A percentile compares a stretch with the other conserved stretches of the same genome.
phyloP scores from a whole-genome alignment of 2,888 invertebrate species.

The Cyaniris semiargus region DNA sequence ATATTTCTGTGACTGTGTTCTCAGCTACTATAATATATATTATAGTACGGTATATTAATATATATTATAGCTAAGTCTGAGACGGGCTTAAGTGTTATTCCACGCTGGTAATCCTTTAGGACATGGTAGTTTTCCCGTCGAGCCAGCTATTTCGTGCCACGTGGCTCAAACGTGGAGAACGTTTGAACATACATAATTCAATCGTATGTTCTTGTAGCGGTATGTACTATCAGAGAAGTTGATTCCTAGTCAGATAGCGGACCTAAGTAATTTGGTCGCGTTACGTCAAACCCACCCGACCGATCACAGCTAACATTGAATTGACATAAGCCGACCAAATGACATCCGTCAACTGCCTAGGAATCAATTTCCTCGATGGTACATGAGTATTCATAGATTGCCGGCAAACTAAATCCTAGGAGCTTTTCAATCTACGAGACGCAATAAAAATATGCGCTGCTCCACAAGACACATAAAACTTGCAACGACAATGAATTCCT shows the following conservation, averaged over 20 bases:
- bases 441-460: conserved; percentile 78
- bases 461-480: conserved; percentile 71
- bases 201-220: background rate
- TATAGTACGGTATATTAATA: too few relatives aligned
- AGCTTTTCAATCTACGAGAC: conserved; percentile 69
- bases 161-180: background rate
- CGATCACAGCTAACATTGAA: too few relatives aligned
- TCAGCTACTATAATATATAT: too few relatives aligned
- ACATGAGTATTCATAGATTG: conserved; percentile 15
- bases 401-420: conserved; percentile 39
- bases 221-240: background rate
- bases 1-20: too few relatives aligned
- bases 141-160: background rate
- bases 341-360: too few relatives aligned
- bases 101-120: background rate
- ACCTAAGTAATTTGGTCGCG: too few relatives aligned
- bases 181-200: background rate
- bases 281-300: too few relatives aligned
- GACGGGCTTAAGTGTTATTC: too few relatives aligned
- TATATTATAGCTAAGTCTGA: too few relatives aligned
- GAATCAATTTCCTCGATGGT: background rate
- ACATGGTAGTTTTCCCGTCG: background rate
- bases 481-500: conserved; percentile 77
- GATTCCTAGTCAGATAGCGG: too few relatives aligned
- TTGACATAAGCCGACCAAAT: too few relatives aligned